Conservation (phyloP, 2,888 invertebrate genomes). For the Psylliodes chrysocephalus region DNA sequence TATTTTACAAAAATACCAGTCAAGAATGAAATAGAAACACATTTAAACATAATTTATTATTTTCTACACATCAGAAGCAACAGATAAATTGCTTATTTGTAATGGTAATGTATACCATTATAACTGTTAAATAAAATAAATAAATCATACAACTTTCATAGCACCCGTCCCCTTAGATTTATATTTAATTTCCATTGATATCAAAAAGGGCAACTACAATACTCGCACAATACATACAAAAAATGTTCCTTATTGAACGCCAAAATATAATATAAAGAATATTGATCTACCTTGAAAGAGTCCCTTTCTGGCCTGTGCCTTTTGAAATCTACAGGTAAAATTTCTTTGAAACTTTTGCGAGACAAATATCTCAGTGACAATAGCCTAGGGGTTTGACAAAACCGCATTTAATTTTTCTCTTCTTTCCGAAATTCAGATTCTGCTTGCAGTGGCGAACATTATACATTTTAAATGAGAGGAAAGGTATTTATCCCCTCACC, state of each 20-base stretch:
- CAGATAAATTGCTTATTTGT: too few species aligned
- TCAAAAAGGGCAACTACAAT: slow-evolving; percentile 7
- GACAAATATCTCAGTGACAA: slow-evolving; percentile 49
- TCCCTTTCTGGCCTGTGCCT: slow-evolving; percentile 32
- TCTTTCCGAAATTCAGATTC: slow-evolving; percentile 49
- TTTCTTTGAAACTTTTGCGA: slow-evolving; percentile 40
- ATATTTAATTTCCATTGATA: slow-evolving; percentile 6
- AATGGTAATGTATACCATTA: too few species aligned
- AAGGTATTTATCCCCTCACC: too few species aligned
- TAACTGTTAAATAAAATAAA: too few species aligned
- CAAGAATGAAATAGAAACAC: too few species aligned
- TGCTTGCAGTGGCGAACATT: not conserved
- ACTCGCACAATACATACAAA: slow-evolving; percentile 17
- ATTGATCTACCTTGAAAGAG: slow-evolving; percentile 16
- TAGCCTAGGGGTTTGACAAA: slow-evolving; percentile 58
- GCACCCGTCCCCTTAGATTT: not conserved
- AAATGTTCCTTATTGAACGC: slow-evolving; percentile 39
- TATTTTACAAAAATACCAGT: too few species aligned
- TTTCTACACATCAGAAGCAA: too few species aligned
- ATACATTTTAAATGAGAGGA: too few species aligned
- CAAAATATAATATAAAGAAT: slow-evolving; percentile 36
- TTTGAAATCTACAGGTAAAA: slow-evolving; percentile 43
- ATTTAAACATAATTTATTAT: too few species aligned
- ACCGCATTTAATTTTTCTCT: slow-evolving; percentile 59
- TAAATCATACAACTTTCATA: not conserved